These are phyloP conservation scores for Protomyctophum bolini DNA, from an alignment of 2,113 vertebrate species.

Conservation along the genomic window DNA sequence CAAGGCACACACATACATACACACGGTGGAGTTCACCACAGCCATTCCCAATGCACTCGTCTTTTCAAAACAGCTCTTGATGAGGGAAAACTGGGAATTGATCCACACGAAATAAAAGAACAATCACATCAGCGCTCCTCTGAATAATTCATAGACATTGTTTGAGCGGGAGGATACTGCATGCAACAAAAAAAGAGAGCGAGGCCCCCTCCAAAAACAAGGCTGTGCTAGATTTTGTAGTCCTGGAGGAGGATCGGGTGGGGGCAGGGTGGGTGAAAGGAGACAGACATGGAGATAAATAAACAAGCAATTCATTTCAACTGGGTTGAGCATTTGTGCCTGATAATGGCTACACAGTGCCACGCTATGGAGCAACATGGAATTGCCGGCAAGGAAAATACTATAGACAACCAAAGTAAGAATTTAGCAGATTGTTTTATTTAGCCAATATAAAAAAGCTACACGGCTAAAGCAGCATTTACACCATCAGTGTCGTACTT, in stretches of 20 bases:
- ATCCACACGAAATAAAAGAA: conserved; percentile 57
- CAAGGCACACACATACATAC: conserved; percentile 23
- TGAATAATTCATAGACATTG: conserved; percentile 65
- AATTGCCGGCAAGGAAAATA: neutral
- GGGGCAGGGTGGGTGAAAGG: conserved; percentile 28
- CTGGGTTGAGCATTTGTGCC: conserved; percentile 18
- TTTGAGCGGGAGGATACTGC: conserved; percentile 28
- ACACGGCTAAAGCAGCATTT: conserved; percentile 17
- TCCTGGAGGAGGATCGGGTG: conserved; percentile 26
- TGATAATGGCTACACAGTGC: conserved; percentile 47
- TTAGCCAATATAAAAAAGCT: conserved; percentile 22
- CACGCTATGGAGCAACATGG: conserved; percentile 44
- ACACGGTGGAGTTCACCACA: conserved; percentile 19
- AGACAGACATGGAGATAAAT: neutral
- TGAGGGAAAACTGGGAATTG: conserved; percentile 67
- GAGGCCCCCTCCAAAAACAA: conserved; percentile 41
- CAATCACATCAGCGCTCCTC: conserved; percentile 53
- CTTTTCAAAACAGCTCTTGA: conserved; percentile 51
- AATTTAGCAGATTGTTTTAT: conserved; percentile 21
- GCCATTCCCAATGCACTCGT: conserved; percentile 15
- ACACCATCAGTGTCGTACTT: conserved; percentile 25
- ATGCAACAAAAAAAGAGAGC: conserved; percentile 32
- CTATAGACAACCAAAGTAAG: neutral
- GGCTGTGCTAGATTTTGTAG: conserved; percentile 58
- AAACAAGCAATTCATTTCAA: conserved; percentile 25